Base-by-base conservation (phyloP, 2,888 invertebrate species). In the Caenorhabditis angaria region DNA sequence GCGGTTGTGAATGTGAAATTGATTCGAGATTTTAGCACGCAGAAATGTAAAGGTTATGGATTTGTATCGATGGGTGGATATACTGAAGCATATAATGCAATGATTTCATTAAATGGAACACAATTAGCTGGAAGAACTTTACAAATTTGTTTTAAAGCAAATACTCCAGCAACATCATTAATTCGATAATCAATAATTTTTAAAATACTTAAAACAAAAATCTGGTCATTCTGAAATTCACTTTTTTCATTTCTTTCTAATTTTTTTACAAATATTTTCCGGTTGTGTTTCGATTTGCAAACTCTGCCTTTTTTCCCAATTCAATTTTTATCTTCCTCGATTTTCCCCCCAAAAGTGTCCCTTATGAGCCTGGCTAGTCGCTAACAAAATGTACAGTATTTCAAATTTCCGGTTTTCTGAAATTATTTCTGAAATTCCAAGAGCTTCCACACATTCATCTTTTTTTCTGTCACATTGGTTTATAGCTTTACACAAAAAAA, bases 1-100 rank as follows among this genome's bases (percentile, higher is more conserved):
- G 95, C 95, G 86, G 95, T 97, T 88, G 94, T 95, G 90, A 94
- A 93, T 90, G 95, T 96, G 84, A 96, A 96, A 91, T 95, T 87
- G 6, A 94, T 95, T 88, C 92, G 94, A 88, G 95, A 96, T 91
- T 92, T 94, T 86, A 93, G 94, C 88, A 95, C 95, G 82, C 94
- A 94, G 91, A 96, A 96, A 90, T 96, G 96, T 91, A 96, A 95
- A 91, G 97, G 97, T 78, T 97, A 95, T 90, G 97, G 95, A 83
- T 96, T 96, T 89, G 95, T 97, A 83, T 95, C 95, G 80, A 97
- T 97, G 96, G 95, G 95, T 88, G 95, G 95, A 90, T 96, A 97
- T 88, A 95, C 96, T 88, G 96, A 97, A 90, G 94, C 96, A 71
- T 92, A 95, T 78, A 93, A 94, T 86, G 96, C 97, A 84, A 96